Conservation (phyloP, 1,140 invertebrate genomes). For the Gonioctena quinquepunctata region DNA sequence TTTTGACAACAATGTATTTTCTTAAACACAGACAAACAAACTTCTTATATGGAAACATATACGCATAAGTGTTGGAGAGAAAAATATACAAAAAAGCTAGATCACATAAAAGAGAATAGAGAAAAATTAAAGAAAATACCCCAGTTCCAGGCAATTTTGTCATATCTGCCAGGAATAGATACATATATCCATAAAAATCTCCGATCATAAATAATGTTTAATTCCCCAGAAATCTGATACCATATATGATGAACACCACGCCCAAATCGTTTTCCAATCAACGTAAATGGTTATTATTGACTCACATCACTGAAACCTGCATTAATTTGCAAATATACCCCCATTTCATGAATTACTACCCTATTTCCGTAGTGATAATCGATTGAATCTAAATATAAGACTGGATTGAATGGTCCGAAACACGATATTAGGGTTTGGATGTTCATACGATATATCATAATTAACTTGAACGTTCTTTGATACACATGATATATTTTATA, state of each 20-base stretch:
- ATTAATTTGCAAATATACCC: constrained; percentile 9
- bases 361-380: background rate
- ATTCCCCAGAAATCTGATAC: background rate
- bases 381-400: constrained; percentile 8
- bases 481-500: too few relatives aligned
- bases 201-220: background rate
- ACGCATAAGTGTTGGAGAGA: too few relatives aligned
- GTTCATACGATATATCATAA: background rate
- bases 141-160: too few relatives aligned
- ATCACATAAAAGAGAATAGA: too few relatives aligned
- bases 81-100: too few relatives aligned
- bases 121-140: too few relatives aligned
- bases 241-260: background rate
- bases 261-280: background rate
- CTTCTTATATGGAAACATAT: too few relatives aligned
- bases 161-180: too few relatives aligned
- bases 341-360: constrained; percentile 9
- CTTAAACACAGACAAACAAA: too few relatives aligned
- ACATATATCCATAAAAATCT: too few relatives aligned
- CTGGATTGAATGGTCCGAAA: background rate
- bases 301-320: background rate
- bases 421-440: background rate
- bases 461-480: background rate
- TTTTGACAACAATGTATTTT: too few relatives aligned
- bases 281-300: background rate